phyloP scores from a whole-genome alignment of 2,113 vertebrate species.

The Arvicanthis niloticus region DNA sequence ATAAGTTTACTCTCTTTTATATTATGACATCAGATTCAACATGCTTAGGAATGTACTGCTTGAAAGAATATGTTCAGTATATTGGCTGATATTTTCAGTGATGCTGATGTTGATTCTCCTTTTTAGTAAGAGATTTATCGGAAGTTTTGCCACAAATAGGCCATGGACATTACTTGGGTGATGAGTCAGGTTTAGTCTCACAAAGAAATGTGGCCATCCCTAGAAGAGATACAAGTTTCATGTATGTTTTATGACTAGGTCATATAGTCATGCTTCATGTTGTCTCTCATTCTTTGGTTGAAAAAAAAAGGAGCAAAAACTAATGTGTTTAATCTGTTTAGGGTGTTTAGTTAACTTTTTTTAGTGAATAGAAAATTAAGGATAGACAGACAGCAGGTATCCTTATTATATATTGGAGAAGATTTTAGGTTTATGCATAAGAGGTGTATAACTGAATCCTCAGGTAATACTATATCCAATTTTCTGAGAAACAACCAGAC shows the following conservation, averaged over 20 bases:
- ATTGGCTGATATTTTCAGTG: no score
- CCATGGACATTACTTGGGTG: neutral
- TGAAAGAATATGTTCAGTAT: neutral
- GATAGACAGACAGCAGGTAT: no score
- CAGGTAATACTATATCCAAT: no score
- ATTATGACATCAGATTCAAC: neutral
- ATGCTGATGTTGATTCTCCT: no score
- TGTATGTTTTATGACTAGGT: no score
- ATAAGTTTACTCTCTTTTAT: neutral
- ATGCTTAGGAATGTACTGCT: neutral
- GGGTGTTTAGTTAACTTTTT: neutral
- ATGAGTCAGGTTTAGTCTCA: neutral
- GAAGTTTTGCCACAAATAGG: neutral
- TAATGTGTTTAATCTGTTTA: neutral
- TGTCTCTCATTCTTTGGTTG: neutral
- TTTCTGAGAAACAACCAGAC: no score
- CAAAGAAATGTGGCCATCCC: fast-evolving
- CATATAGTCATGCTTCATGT: neutral
- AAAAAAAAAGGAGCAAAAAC: neutral
- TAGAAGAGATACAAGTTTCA: neutral
- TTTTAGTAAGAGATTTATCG: neutral
- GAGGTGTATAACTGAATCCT: no score
- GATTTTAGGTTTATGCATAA: no score
- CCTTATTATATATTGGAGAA: no score
- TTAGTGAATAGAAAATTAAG: no score